These are phyloP conservation scores for Strix uralensis DNA, from an alignment of 2,113 vertebrate species.

Conservation along the genomic window DNA sequence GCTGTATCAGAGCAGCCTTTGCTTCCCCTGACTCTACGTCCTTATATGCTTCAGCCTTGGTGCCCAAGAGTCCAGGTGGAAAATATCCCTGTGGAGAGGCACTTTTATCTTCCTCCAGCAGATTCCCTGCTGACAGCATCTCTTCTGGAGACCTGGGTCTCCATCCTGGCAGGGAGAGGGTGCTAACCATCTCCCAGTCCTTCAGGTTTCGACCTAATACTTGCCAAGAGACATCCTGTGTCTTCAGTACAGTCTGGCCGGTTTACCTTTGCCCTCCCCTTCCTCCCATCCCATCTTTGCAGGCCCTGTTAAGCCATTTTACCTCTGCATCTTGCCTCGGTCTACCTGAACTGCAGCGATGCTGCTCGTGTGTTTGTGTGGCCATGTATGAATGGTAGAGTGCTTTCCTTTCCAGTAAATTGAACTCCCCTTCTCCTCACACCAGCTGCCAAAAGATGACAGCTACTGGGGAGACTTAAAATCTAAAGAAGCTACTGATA, in stretches of 20 bases:
- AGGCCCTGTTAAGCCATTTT: neutral
- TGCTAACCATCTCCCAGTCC: no score
- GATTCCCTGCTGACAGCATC: neutral
- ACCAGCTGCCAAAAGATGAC: neutral
- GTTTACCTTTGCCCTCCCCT: neutral
- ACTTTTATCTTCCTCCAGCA: neutral
- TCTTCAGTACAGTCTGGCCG: neutral
- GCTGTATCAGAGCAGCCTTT: neutral
- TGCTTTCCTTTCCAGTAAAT: neutral
- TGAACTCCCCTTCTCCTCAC: neutral
- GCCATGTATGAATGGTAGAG: rapidly evolving
- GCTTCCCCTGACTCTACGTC: neutral
- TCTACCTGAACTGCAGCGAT: neutral
- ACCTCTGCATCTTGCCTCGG: neutral
- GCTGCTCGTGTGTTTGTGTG: rapidly evolving
- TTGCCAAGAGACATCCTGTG: neutral
- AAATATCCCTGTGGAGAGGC: neutral
- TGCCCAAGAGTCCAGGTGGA: neutral
- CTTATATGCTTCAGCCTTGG: neutral
- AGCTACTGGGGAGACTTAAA: neutral
- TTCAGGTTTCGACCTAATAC: neutral
- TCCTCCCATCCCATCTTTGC: neutral
- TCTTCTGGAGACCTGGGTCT: neutral
- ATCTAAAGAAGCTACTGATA: neutral
- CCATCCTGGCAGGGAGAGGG: neutral